Conservation (phyloP, 1,140 invertebrate species). For the Pygmarrhopalites habei region DNA sequence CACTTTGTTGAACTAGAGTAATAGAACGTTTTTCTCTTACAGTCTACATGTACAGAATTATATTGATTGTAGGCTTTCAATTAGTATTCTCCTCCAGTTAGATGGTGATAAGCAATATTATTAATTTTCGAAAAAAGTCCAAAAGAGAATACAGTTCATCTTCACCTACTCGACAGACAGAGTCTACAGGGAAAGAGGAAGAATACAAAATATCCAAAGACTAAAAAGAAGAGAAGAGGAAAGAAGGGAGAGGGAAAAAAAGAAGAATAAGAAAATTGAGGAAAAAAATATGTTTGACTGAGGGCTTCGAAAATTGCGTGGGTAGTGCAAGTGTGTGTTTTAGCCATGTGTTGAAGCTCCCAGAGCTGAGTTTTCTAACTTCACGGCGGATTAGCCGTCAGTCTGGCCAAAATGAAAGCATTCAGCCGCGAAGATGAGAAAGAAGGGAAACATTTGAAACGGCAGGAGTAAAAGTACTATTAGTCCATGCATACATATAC, state of each 20-base stretch:
- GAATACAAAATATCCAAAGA: too few species aligned
- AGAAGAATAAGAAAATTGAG: background rate
- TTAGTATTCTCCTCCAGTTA: too few species aligned
- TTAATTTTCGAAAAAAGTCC: too few species aligned
- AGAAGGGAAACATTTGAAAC: conserved; percentile 28
- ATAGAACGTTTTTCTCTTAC: too few species aligned
- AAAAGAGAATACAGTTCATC: too few species aligned
- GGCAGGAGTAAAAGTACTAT: conserved; percentile 15
- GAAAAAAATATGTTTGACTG: conserved; percentile 7
- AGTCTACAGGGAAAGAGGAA: too few species aligned
- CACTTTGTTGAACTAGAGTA: too few species aligned
- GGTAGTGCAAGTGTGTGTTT: conserved; percentile 8
- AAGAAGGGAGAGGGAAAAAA: background rate
- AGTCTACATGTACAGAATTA: too few species aligned
- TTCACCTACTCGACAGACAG: too few species aligned
- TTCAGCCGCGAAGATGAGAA: conserved; percentile 34
- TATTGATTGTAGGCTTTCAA: too few species aligned
- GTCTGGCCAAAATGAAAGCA: conserved; percentile 37
- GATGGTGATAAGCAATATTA: too few species aligned
- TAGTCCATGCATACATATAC: conserved; percentile 1
- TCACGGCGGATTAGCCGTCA: conserved; percentile 39
- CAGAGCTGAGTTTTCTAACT: conserved; percentile 36
- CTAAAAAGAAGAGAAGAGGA: too few species aligned
- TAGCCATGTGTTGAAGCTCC: conserved; percentile 25
- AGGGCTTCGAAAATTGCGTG: conserved; percentile 4